Evolutionary conservation across 2,113 vertebrate genomes (phyloP), one percentile per base, ranked within the genome.

Genomic region (Platichthys flesus): DNA sequence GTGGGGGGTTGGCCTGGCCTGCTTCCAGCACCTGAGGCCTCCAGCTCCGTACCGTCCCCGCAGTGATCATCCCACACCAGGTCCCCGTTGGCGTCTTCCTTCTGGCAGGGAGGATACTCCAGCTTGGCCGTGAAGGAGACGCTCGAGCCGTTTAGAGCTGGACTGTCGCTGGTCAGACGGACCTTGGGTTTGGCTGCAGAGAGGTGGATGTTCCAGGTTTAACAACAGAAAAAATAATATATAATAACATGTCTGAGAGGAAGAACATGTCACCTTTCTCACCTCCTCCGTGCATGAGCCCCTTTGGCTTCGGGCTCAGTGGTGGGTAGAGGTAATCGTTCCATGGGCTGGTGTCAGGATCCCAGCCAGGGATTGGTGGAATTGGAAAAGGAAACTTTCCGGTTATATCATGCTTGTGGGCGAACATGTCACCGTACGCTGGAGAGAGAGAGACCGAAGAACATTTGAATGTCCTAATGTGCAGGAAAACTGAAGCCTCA

Each of bases 251-350:
- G 42, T 47, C 0, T 14, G 23, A 51, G 6, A n/a, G 16, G 6
- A 24, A 24, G 40, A 35, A 28, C 2, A 56, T 23, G 5, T 0
- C 1, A 35, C 16, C 2, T 1, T 7, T 14, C 61, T 78, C 26
- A 92, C 94, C 90, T 76, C 26, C 88, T 66, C 82, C 76, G 40
- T 51, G 85, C 63, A 23, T 84, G 49, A 91, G 78, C 51, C 96
- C 94, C 8, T 90, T 94, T 37, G 82, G 86, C 42, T 90, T 93
- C 37, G 84, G 92, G 74, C 88, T 90, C 78, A 96, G 92, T 31
- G 94, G 85, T 10, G 97, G 97, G 78, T 98, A 98, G 78, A 97
- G 93, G 16, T 94, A 91, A 71, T 97, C 96, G 6, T 98, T 91
- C 98, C 98, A 98, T 0, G 91, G 83, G 28, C 93, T 96, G 81